phyloP scores from a whole-genome alignment of 2,113 vertebrate genomes.

The Garra rufa region DNA sequence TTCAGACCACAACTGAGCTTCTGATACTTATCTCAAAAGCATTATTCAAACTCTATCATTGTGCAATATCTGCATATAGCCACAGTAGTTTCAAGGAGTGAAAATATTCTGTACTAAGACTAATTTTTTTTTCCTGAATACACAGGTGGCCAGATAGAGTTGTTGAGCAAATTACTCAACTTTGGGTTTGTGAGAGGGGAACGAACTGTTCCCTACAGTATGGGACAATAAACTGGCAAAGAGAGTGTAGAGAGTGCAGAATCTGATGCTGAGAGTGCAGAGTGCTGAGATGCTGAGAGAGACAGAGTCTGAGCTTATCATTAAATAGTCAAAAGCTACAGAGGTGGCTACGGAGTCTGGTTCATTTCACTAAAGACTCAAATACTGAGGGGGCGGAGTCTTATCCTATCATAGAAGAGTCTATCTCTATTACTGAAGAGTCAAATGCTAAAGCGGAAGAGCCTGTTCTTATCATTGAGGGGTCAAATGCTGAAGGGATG shows the following conservation, averaged over 20 bases:
- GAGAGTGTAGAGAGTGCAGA: background rate
- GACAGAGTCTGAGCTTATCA: background rate
- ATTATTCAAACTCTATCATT: conserved; percentile 51
- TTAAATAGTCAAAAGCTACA: background rate
- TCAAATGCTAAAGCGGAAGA: background rate
- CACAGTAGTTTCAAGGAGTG: conserved; percentile 31
- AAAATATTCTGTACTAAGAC: conserved; percentile 38
- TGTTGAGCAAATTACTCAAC: background rate
- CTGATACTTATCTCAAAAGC: conserved; percentile 24
- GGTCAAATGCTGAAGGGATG: background rate
- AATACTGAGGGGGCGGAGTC: background rate
- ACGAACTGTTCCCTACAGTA: background rate
- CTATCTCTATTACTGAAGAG: background rate
- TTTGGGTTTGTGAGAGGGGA: background rate
- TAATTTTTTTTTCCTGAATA: conserved; percentile 39
- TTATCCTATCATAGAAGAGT: too few species aligned
- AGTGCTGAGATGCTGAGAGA: background rate
- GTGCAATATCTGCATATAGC: conserved; percentile 15
- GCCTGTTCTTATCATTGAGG: conserved; percentile 25
- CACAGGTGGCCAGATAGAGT: conserved; percentile 22
- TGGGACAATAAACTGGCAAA: background rate
- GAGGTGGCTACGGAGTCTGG: too few species aligned
- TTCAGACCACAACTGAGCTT: conserved; percentile 29
- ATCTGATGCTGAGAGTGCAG: background rate
- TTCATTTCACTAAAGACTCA: background rate